These are phyloP conservation scores for Drosophila siamana DNA, from an alignment of 2,888 invertebrate genomes.

Conservation along the genomic window DNA sequence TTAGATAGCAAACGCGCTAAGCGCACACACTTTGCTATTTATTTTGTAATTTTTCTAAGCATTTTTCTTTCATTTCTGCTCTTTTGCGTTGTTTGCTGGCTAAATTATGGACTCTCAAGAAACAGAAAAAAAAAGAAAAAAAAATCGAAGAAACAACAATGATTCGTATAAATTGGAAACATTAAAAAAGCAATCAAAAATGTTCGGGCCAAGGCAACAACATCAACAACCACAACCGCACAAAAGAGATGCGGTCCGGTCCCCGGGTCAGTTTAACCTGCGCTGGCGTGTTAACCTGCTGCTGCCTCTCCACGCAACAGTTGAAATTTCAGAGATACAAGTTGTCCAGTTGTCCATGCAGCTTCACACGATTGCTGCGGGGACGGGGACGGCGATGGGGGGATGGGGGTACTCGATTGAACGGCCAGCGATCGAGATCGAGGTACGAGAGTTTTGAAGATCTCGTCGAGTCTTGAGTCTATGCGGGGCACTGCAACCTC, in stretches of 20 bases:
- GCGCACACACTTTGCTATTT: constrained; percentile 60
- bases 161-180: constrained; percentile 81
- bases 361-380: constrained; percentile 69
- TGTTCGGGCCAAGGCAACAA: constrained; percentile 74
- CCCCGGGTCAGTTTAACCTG: constrained; percentile 78
- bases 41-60: constrained; percentile 77
- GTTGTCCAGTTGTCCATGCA: constrained; percentile 53
- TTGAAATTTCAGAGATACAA: constrained; percentile 48
- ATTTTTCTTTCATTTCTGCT: constrained; percentile 35
- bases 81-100: constrained; percentile 52
- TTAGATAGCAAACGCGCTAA: neutral
- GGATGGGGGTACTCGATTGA: constrained; percentile 57
- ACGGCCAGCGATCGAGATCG: constrained; percentile 66
- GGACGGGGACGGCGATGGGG: neutral
- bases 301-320: constrained; percentile 48
- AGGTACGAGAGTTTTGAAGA: constrained; percentile 28
- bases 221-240: constrained; percentile 27
- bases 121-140: constrained; percentile 11
- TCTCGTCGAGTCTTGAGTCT: constrained; percentile 45
- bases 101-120: constrained; percentile 76
- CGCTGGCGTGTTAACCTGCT: constrained; percentile 79
- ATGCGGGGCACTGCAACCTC: constrained; percentile 67
- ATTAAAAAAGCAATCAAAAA: constrained; percentile 80
- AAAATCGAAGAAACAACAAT: constrained; percentile 68
- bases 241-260: constrained; percentile 54